These are phyloP conservation scores for Odontomyia ornata DNA, from an alignment of 2,888 invertebrate species.

Conservation along the genomic window DNA sequence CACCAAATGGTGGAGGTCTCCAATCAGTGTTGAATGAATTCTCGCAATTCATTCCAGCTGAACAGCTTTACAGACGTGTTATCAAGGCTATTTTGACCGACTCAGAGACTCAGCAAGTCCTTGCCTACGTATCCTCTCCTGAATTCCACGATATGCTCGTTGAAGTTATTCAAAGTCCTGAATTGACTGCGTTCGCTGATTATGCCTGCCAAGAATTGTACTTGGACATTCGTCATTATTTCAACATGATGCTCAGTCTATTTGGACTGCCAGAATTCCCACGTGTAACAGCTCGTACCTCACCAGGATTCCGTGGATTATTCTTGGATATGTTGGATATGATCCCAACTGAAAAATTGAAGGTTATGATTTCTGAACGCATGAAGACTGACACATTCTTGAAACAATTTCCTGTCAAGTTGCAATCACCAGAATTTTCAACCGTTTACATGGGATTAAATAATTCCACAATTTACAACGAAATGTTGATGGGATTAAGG, in stretches of 20 bases:
- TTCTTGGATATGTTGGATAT: slow-evolving; percentile 38
- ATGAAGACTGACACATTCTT: slow-evolving; percentile 20
- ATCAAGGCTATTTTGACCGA: slow-evolving; percentile 41
- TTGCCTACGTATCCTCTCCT: slow-evolving; percentile 37
- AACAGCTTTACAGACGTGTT: slow-evolving; percentile 28
- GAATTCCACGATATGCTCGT: slow-evolving; percentile 39
- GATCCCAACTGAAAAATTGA: slow-evolving; percentile 40
- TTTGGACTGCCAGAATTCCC: slow-evolving; percentile 44
- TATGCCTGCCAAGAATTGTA: slow-evolving; percentile 18
- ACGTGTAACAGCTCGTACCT: slow-evolving; percentile 11
- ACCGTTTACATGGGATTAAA: neutral
- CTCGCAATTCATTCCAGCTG: slow-evolving; percentile 29
- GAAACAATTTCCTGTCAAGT: neutral
- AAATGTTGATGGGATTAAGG: slow-evolving; percentile 28
- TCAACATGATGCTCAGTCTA: slow-evolving; percentile 42
- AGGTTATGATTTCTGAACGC: neutral
- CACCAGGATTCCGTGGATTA: slow-evolving; percentile 36
- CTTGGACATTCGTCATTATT: slow-evolving; percentile 45
- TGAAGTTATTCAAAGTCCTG: neutral
- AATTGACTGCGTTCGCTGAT: slow-evolving; percentile 13
- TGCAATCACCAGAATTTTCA: slow-evolving; percentile 14
- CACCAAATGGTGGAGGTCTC: slow-evolving; percentile 41
- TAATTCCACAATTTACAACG: slow-evolving; percentile 28
- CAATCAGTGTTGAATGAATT: slow-evolving; percentile 42
- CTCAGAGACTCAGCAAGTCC: slow-evolving; percentile 44